Conservation (phyloP, 1,140 invertebrate genomes). For the Steinernema feltiae region DNA sequence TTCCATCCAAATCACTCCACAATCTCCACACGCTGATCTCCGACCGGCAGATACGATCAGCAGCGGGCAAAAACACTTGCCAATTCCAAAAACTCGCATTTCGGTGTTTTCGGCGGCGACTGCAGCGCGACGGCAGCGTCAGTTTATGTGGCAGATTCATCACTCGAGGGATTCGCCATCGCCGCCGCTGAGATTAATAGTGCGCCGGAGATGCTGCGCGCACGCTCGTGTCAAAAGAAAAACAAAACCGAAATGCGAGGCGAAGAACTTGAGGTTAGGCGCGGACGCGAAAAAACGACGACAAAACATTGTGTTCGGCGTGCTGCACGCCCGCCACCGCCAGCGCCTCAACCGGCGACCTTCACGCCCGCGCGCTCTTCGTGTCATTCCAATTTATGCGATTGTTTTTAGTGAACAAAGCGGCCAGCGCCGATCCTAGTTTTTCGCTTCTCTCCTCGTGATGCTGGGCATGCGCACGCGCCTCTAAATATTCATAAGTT, state of each 20-base stretch:
- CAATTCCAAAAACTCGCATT: too few species aligned
- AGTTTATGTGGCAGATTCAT: neutral
- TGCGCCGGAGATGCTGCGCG: too few species aligned
- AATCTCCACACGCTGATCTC: too few species aligned
- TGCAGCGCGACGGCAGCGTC: too few species aligned
- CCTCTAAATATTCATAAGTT: neutral
- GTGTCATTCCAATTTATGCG: constrained; percentile 12
- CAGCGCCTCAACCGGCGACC: neutral
- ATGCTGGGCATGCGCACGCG: neutral
- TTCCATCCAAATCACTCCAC: too few species aligned
- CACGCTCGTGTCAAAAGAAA: neutral
- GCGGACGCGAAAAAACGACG: neutral
- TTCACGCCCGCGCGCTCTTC: neutral
- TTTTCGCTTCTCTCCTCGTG: too few species aligned
- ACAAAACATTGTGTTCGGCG: neutral
- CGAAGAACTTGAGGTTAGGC: neutral
- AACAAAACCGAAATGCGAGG: neutral
- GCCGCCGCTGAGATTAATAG: constrained; percentile 7
- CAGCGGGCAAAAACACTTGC: too few species aligned
- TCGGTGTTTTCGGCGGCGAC: too few species aligned
- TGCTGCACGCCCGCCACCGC: neutral
- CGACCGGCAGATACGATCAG: too few species aligned
- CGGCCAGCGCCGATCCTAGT: too few species aligned
- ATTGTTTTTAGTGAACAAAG: constrained; percentile 12
- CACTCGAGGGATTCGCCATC: neutral